Percentiles rank a stretch among this genome's conserved stretches.
These are phyloP conservation scores for Fregetta grallaria DNA, from an alignment of 2,113 vertebrate genomes.

Conservation along the genomic window DNA sequence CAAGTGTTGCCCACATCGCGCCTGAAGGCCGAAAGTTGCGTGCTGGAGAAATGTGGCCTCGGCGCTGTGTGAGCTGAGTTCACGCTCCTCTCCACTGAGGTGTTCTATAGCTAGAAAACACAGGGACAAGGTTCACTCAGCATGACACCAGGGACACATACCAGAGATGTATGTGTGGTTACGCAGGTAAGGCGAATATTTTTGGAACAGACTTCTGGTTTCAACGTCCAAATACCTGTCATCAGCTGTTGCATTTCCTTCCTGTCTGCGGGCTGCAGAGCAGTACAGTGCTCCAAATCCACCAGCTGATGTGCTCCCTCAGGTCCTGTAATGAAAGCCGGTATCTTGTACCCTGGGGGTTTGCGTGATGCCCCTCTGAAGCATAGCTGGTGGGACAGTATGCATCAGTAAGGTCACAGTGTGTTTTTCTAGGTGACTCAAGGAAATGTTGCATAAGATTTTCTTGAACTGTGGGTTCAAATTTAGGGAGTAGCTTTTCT, in stretches of 20 bases:
- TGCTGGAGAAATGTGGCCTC: not conserved
- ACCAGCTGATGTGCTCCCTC: not conserved
- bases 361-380: not conserved
- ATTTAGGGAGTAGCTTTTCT: not conserved
- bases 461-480: not conserved
- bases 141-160: rapidly evolving
- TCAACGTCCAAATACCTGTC: not conserved
- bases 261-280: not conserved
- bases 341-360: too few relatives aligned
- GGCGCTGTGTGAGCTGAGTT: not conserved
- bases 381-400: not conserved
- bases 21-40: rapidly evolving
- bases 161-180: not conserved
- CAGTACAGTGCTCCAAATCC: not conserved
- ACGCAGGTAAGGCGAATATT: not conserved
- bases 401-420: not conserved
- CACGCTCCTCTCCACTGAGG: not conserved
- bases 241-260: not conserved
- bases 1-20: rapidly evolving
- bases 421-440: not conserved
- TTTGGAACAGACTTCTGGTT: not conserved
- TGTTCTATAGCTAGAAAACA: not conserved
- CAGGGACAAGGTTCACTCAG: too few relatives aligned
- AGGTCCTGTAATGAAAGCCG: not conserved
- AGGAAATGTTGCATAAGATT: not conserved